These are phyloP conservation scores for Chrysemys picta DNA, from an alignment of 2,113 vertebrate genomes.

Conservation along the genomic window DNA sequence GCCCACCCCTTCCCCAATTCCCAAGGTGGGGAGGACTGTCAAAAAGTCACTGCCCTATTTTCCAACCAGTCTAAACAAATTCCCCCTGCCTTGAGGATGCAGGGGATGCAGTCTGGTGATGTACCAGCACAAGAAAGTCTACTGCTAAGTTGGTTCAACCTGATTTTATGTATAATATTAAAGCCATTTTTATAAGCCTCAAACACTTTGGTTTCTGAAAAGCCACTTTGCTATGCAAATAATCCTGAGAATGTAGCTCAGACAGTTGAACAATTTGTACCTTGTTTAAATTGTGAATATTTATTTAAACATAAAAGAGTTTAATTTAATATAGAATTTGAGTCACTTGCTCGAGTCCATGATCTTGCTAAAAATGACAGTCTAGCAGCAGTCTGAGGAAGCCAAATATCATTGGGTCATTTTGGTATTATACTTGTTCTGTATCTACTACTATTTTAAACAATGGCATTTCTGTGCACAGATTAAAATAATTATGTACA, in stretches of 20 bases:
- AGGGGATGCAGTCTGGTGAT: not conserved
- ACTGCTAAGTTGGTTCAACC: not conserved
- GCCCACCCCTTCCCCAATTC: not conserved
- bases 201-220: conserved; percentile 8
- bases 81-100: not conserved
- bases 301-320: not conserved
- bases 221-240: not conserved
- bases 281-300: not conserved
- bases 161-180: conserved; percentile 31
- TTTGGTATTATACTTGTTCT: not conserved
- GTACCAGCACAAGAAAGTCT: not conserved
- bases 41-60: not conserved
- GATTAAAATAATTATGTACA: not conserved
- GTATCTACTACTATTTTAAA: not conserved
- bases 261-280: not conserved
- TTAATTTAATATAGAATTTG: not conserved
- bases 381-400: not conserved
- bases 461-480: rapidly evolving
- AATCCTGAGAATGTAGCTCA: not conserved
- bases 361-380: not conserved
- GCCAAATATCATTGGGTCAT: not conserved
- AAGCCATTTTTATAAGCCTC: not conserved
- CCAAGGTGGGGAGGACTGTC: not conserved
- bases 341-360: not conserved
- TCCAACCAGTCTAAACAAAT: not conserved